Base-by-base conservation (phyloP, 2,797 vertebrate genomes). In the Hapalemur alaotrensis region DNA sequence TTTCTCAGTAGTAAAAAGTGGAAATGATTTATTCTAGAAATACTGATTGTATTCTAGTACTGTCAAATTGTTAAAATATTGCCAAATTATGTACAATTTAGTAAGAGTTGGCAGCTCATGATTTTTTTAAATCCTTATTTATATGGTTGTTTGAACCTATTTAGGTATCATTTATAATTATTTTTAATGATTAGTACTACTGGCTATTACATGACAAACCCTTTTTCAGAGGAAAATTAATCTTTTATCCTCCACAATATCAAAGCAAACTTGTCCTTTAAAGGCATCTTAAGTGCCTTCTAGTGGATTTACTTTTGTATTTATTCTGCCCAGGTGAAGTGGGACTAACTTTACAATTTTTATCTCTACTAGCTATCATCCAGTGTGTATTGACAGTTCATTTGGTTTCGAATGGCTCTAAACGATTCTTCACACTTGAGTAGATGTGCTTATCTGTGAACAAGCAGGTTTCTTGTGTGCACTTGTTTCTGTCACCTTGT, bases 61-160 rank as follows among this genome's bases (percentile, higher is more conserved):
- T 95, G 94, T 87, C 95, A 96, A 78, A 80, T 93, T 87, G 89
- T 92, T 95, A 96, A 97, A 85, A 93, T 83, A 87, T 79, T 94
- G 61, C 75, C 73, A 84, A 95, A 95, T 96, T 95, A 81, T 91
- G 23, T 83, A 52, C n/a, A 89, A 73, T 91, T 97, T 86, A 87
- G 63, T 88, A 89, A 94, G 57, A 35, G 48, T 32, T 85, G 75
- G 57, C 32, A 91, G 38, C 57, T 96, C 50, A 46, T 91, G 78
- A 75, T 78, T 72, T 89, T 95, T 96, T 96, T 0, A 89, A 90
- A 23, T 57, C 35, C 61, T 85, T 96, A 89, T 72, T 96, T 95
- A 65, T 92, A 38, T 2, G 17, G 32, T 75, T 89, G 50, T 81
- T 97, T 95, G 83, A 89, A 89, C 94, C 88, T 84, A 72, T 92